phyloP scores from a whole-genome alignment of 2,113 vertebrate genomes.

The Phalacrocorax carbo region DNA sequence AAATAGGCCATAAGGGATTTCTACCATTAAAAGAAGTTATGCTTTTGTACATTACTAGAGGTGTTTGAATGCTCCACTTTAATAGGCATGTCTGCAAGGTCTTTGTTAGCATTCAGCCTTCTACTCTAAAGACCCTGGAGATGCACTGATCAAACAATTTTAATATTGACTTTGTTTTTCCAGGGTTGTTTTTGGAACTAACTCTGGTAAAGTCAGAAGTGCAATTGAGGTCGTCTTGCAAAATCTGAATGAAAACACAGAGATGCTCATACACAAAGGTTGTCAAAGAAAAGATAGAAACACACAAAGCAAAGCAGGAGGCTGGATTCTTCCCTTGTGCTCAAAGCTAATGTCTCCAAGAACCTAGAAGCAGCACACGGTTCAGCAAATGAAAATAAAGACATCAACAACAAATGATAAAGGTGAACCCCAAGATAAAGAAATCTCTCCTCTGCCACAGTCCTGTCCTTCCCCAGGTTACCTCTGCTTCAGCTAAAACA shows the following conservation, averaged over 20 bases:
- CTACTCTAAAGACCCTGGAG: background rate
- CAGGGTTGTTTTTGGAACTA: background rate
- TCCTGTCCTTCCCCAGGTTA: background rate
- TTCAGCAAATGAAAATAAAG: constrained; percentile 26
- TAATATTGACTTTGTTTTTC: background rate
- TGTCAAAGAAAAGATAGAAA: background rate
- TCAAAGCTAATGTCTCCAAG: constrained; percentile 15
- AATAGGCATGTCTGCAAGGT: background rate
- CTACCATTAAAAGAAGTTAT: background rate
- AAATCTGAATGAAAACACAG: background rate
- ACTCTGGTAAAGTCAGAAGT: background rate
- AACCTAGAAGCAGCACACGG: background rate
- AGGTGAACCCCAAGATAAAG: background rate
- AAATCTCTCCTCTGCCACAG: background rate
- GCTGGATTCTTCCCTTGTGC: background rate
- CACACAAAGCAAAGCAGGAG: constrained; percentile 17
- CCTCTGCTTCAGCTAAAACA: background rate
- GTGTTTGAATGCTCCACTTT: background rate
- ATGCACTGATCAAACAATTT: background rate
- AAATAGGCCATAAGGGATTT: background rate
- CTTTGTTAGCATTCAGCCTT: background rate
- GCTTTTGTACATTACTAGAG: background rate
- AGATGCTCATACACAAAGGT: background rate
- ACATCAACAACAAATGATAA: background rate
- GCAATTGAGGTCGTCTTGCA: background rate